Evolutionary conservation across 2,888 invertebrate genomes (phyloP).

Genomic region (Eustalomyia histrio): DNA sequence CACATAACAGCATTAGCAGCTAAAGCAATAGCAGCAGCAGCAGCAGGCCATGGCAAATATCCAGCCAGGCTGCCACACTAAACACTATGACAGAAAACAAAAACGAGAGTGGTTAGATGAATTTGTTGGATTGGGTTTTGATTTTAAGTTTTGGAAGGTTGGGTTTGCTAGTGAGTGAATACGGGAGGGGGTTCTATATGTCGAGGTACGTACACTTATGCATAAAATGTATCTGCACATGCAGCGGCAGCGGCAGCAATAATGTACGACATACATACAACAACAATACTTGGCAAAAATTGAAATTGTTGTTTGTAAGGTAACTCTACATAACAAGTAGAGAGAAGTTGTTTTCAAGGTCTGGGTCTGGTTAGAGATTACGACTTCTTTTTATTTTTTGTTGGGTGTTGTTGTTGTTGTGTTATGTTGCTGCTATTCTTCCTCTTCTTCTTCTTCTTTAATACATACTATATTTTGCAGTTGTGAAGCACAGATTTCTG

Average conservation of each 20-base stretch:
- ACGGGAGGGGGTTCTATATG: constrained; percentile 57
- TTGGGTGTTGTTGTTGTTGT: constrained; percentile 35
- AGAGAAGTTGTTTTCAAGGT: constrained; percentile 75
- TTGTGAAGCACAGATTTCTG: constrained; percentile 53
- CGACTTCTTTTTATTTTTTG: constrained; percentile 32
- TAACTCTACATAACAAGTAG: constrained; percentile 24
- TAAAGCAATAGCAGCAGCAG: too few species aligned
- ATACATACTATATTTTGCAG: constrained; percentile 43
- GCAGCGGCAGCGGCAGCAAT: constrained; percentile 16
- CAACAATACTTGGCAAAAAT: constrained; percentile 32
- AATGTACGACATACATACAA: neutral
- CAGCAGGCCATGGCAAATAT: constrained; percentile 13
- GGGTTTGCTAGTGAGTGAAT: constrained; percentile 43
- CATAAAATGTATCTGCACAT: constrained; percentile 30
- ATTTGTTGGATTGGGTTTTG: constrained; percentile 39
- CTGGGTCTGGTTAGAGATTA: constrained; percentile 69
- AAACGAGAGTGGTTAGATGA: constrained; percentile 64
- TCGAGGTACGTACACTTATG: constrained; percentile 23
- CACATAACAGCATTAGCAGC: constrained; percentile 57
- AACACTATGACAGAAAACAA: constrained; percentile 58
- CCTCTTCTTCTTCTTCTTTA: constrained; percentile 33
- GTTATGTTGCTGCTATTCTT: constrained; percentile 16
- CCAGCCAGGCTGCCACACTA: constrained; percentile 22
- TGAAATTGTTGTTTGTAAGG: constrained; percentile 30
- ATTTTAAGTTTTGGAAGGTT: neutral